Base-by-base conservation (phyloP, 2,888 invertebrate species). In the Cetonia aurata region DNA sequence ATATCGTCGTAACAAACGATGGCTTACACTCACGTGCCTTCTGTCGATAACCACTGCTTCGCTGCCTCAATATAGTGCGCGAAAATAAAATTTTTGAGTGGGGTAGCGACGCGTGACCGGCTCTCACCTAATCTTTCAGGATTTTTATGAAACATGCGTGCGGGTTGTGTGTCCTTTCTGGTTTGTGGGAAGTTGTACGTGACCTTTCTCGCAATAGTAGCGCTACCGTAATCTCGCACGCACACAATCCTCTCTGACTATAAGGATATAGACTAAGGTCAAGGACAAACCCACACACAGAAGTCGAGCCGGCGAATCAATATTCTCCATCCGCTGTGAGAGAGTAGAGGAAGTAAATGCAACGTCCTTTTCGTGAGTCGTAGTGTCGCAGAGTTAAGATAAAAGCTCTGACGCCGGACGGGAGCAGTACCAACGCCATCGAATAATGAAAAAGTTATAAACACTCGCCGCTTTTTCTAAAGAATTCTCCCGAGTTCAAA, bases 71-170 rank as follows among this genome's bases (percentile, higher is more conserved):
- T 19, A 10, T 52, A 19, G 17, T 19, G 52, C 19, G 10, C 17
- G 13, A 56, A 15, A 56, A 56, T 56, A 56, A 62, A 62, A 62
- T 48, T 62, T 62, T 62, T 48, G 46, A 62, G 62, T 48, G 46
- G 19, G 62, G 33, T 62, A 13, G 62, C 25, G 62, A 48, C 13
- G 33, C 48, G 62, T 62, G 48, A 62, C 62, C 62, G 13, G 33
- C 48, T 62, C 48, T 62, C 62, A 62, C 62, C 62, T 62, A 62
- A 62, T 62, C 48, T 62, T 62, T 62, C 48, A 62, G 62, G 62
- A 48, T 62, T 48, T 62, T 50, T 62, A 62, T 62, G 62, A 62
- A 62, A 62, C 62, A 62, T 48, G 62, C 62, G 62, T 33, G 59
- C 25, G 25, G 4, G 25, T 25, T 25, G 25, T 25, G 62, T 6